phyloP scores from a whole-genome alignment of 37 sponge, comb jelly and placozoan species.

The Eunapius fragilis region DNA sequence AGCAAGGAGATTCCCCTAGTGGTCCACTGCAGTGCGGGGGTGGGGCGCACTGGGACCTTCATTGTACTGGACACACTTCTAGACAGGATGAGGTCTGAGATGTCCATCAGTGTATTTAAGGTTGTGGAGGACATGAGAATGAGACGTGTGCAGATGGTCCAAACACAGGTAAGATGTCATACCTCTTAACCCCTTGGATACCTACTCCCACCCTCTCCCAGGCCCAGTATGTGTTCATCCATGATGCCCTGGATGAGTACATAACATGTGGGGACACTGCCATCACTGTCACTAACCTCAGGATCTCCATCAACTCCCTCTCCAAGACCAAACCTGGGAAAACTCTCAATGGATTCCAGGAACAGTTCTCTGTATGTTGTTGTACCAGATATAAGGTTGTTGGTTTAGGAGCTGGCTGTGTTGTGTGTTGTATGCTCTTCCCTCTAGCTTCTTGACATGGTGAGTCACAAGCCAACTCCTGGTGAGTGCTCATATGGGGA shows the following conservation, averaged over 20 bases:
- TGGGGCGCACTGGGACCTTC: conserved; percentile 66
- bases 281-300: conserved; percentile 36
- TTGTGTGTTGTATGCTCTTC: no score
- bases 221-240: conserved; percentile 67
- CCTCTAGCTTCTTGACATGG: no score
- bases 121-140: conserved; percentile 29
- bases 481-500: no score
- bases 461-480: no score
- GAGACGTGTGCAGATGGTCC: conserved; percentile 49
- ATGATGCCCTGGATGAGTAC: conserved; percentile 62
- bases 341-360: conserved; percentile 18
- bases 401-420: no score
- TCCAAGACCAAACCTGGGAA: conserved; percentile 13
- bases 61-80: conserved; percentile 52
- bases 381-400: no score
- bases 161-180: conserved; percentile 64
- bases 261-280: conserved; percentile 64
- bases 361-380: conserved; percentile 47
- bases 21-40: conserved; percentile 79
- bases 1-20: conserved; percentile 29
- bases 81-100: conserved; percentile 27
- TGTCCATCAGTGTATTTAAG: conserved; percentile 39
- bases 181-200: not conserved
- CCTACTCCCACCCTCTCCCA: not conserved
- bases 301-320: conserved; percentile 36